Evolutionary conservation across 2,113 vertebrate genomes (phyloP), one percentile per base, ranked within the genome.

Genomic region (Isichthys henryi): DNA sequence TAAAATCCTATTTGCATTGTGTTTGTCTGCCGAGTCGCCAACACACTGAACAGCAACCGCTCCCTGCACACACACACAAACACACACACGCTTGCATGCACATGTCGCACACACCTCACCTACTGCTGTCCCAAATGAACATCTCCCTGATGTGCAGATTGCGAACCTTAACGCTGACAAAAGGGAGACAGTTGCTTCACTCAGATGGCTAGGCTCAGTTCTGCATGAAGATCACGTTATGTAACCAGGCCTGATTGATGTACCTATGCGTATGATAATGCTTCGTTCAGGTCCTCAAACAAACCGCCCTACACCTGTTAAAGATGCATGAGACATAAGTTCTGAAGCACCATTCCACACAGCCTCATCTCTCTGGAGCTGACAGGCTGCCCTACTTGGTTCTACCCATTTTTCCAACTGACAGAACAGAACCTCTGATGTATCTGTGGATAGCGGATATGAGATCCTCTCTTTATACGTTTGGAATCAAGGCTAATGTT

Each of bases 1-100:
- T 94, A 94, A 95, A 95, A 95, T 95, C 96, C 95, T 92, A 91
- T 95, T 96, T 95, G 93, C 92, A 95, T 95, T 95, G 93, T 95
- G 92, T 93, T 92, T 92, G 92, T 94, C 94, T 92, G 93, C 94
- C 91, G 93, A 93, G 92, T 94, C 91, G 90, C 90, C 89, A 91
- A 93, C 80, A 89, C 91, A 91, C 90, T 92, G 62, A 92, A 77
- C 91, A 87, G 89, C 90, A 90, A 90, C 91, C 90, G 82, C 88
- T n/a, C 91, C 82, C 58, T 21, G 10, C 46, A 10, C 31, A 17
- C 43, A 88, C 89, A 92, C 53, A 89, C 87, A 91, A 15, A 90
- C 19, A 1, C 86, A 86, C 70, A 48, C 62, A 70, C 43, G 66
- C 58, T 66, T 86, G 70, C 74, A 89, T 58, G 87, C 27, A 89